Conservation (phyloP, 1,140 invertebrate species). For the Drosophila guanche region DNA sequence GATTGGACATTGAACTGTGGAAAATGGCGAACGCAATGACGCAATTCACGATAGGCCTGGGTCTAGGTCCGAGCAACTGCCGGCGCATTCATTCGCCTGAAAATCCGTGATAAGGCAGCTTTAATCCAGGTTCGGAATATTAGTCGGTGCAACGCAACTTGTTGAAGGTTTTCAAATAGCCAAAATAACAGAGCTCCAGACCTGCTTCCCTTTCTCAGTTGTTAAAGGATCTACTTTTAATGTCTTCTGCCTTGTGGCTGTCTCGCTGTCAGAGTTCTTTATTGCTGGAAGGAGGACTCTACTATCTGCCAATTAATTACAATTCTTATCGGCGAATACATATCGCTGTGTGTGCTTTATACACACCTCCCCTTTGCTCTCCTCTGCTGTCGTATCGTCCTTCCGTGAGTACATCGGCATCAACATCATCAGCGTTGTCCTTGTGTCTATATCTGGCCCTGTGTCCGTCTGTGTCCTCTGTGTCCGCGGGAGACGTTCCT, state of each 20-base stretch:
- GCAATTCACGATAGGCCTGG: slow-evolving; percentile 17
- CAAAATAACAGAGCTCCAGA: no score
- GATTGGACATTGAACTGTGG: no score
- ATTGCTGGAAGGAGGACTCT: no score
- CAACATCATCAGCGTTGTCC: slow-evolving; percentile 22
- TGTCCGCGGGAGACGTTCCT: slow-evolving; percentile 35
- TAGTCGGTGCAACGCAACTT: no score
- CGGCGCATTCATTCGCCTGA: no score
- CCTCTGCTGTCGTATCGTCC: not conserved
- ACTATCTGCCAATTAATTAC: slow-evolving; percentile 61
- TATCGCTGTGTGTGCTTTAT: slow-evolving; percentile 48
- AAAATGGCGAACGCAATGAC: slow-evolving; percentile 33
- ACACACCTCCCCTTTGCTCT: not conserved
- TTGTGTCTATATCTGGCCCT: slow-evolving; percentile 2
- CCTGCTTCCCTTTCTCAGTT: no score
- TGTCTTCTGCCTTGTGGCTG: not conserved
- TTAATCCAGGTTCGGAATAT: no score
- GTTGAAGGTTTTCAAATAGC: no score
- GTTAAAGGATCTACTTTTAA: no score
- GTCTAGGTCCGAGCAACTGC: no score
- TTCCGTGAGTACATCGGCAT: not conserved
- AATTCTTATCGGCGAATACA: slow-evolving; percentile 60
- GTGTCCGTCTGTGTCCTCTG: slow-evolving; percentile 21
- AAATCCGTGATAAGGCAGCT: no score
- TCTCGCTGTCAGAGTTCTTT: not conserved